phyloP scores from a whole-genome alignment of 2,113 vertebrate species.

The Pandion haliaetus region DNA sequence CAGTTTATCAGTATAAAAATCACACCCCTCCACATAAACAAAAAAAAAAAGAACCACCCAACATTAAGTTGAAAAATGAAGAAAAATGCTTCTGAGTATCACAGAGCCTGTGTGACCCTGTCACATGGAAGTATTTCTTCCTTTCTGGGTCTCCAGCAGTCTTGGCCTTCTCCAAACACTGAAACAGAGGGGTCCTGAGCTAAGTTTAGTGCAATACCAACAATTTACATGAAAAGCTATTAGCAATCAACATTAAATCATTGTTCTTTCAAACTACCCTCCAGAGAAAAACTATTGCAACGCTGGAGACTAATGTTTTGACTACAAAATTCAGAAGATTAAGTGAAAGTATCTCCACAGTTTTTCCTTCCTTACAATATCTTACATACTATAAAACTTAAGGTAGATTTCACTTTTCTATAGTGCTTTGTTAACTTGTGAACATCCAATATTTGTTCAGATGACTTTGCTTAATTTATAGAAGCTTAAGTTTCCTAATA shows the following conservation, averaged over 20 bases:
- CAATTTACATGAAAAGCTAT: not conserved
- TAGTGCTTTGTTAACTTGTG: not conserved
- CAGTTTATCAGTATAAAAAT: not conserved
- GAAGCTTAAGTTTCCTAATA: not conserved
- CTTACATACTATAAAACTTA: not conserved
- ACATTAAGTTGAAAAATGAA: not conserved
- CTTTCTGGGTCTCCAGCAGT: not conserved
- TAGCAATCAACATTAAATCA: not conserved
- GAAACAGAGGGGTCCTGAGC: not conserved
- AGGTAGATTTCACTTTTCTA: not conserved
- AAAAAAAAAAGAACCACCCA: not conserved
- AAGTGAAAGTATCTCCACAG: not conserved
- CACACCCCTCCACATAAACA: not conserved
- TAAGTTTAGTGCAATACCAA: not conserved
- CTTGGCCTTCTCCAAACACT: not conserved
- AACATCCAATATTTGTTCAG: not conserved
- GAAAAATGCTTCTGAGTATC: not conserved
- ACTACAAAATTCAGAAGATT: not conserved
- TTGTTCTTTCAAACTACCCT: not conserved
- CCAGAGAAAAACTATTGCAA: not conserved
- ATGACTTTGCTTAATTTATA: not conserved
- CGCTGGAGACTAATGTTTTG: not conserved
- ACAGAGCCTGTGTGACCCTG: not conserved
- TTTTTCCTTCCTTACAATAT: not conserved
- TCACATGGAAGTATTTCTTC: not conserved